Evolutionary conservation across 2,888 invertebrate genomes (phyloP).

Genomic region (Caenorhabditis angaria): DNA sequence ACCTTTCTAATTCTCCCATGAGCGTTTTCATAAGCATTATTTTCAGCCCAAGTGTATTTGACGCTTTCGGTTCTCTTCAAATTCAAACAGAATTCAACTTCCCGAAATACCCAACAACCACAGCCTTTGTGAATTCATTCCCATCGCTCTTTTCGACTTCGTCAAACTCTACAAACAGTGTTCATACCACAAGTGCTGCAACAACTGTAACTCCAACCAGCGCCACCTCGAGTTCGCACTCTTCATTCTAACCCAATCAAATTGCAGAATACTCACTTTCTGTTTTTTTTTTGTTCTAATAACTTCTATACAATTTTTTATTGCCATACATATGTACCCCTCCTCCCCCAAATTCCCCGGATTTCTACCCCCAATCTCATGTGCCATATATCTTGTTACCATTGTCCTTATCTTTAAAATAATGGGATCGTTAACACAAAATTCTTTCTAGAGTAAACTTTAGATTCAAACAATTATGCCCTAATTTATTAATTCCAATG

Average conservation of each 20-base stretch:
- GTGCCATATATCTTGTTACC: slow-evolving; percentile 35
- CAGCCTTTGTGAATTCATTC: slow-evolving; percentile 47
- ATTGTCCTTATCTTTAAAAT: slow-evolving; percentile 14
- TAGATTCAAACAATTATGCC: slow-evolving; percentile 8
- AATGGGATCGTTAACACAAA: background rate
- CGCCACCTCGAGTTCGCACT: slow-evolving; percentile 20
- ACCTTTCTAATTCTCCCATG: too few species aligned
- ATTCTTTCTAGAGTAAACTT: background rate
- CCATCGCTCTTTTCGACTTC: slow-evolving; percentile 37
- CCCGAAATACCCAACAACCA: slow-evolving; percentile 46
- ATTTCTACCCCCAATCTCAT: slow-evolving; percentile 22
- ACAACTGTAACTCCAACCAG: slow-evolving; percentile 19
- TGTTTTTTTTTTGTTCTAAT: slow-evolving; percentile 35
- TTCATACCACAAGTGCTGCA: background rate
- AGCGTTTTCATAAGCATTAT: background rate
- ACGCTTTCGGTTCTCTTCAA: slow-evolving; percentile 39
- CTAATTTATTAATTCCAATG: slow-evolving; percentile 32
- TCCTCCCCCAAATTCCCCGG: background rate
- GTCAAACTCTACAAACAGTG: background rate
- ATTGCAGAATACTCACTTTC: slow-evolving; percentile 15
- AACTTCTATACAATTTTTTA: slow-evolving; percentile 5
- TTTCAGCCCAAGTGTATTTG: slow-evolving; percentile 36
- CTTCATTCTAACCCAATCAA: slow-evolving; percentile 30
- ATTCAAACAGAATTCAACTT: slow-evolving; percentile 29
- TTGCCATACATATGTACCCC: background rate